Base-by-base conservation (phyloP, 2,797 vertebrate species). In the Anguilla obscura region DNA sequence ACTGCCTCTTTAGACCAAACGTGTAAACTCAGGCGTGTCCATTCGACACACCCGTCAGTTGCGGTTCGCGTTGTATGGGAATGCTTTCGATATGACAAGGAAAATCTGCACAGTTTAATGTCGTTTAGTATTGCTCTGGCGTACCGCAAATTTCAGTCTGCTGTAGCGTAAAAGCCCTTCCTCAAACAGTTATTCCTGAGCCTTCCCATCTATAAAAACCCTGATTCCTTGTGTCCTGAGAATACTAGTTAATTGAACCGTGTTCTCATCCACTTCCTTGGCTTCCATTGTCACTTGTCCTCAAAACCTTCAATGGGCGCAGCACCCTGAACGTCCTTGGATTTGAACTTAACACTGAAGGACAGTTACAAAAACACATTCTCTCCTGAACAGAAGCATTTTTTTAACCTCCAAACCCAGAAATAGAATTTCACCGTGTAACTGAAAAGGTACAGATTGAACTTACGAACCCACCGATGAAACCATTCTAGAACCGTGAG, bases 181-280 rank as follows among this genome's bases (percentile, higher is more conserved):
- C 21, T 50, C 9, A n/a, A 82, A 50, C 79, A 24, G 50, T 48
- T 48, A 69, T 69, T n/a, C 18, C 79, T 40, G 74, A 40, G 16
- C 45, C 74, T 50, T 82, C 45, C 45, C 33, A 48, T 48, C 76
- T 45, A 40, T 24, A 80, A 5, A 24, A 24, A 48, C 45, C 79
- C 79, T 82, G 79, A 82, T 82, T 82, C 45, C 45, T 48, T 82
- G 74, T 76, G 74, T 82, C 45, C 79, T 82, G 79, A 76, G 74
- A 36, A 76, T 40, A 40, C 63, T n/a, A 27, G 33, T 71, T 71
- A 2, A 71, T 10, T 30, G 69, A 1, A 36, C 14, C 14, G 40
- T 40, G 4, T 45, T 76, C 74, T 18, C 14, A 36, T 18, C 74
- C 12, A 50, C 18, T 82, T 50, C 18, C 45, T 24, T 48, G 21